Base-by-base conservation (phyloP, 2,113 vertebrate species). In the Halichoeres trimaculatus region DNA sequence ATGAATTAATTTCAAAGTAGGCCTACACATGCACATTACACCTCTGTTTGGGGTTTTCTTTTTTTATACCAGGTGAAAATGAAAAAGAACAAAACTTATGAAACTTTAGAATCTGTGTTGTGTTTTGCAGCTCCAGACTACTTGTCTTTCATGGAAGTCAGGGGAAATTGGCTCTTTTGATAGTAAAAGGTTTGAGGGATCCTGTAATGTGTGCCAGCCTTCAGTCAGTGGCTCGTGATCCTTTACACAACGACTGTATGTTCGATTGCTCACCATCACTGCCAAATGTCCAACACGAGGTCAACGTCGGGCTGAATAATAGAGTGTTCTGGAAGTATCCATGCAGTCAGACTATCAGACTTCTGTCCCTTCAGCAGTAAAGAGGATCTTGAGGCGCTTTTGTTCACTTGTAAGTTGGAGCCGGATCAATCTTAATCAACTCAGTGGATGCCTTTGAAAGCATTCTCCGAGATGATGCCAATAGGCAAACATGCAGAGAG, bases 361-460 rank as follows among this genome's bases (percentile, higher is more conserved):
- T 19, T 20, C 43, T 58, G 41, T 38, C 23, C 2, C 34, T 26
- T 35, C 52, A 64, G 56, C 56, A 54, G 50, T 20, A 4, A 64
- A 36, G 45, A 13, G 2, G 47, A 26, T 50, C 35, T 74, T 47
- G 36, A 68, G 50, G 34, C 10, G 10, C n/a, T 57, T 61, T 38
- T 51, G 19, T 22, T 71, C 19, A 41, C 11, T 43, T 48, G 43
- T 59, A n/a, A 41, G 38, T 35, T 50, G 12, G 20, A 66, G 51
- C 41, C n/a, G 47, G 26, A 74, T 78, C 43, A 67, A 57, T 77
- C 26, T 56, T 74, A 47, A 58, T 70, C 30, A 35, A 4, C 35
- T 57, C 56, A 76, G 74, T 63, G 73, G 52, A 69, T 13, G 24
- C 26, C 12, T 72, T 56, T 71, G 30, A 74, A 60, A 19, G 30